Evolutionary conservation across 1,140 invertebrate species (phyloP).

Genomic region (Drosophila grimshawi): DNA sequence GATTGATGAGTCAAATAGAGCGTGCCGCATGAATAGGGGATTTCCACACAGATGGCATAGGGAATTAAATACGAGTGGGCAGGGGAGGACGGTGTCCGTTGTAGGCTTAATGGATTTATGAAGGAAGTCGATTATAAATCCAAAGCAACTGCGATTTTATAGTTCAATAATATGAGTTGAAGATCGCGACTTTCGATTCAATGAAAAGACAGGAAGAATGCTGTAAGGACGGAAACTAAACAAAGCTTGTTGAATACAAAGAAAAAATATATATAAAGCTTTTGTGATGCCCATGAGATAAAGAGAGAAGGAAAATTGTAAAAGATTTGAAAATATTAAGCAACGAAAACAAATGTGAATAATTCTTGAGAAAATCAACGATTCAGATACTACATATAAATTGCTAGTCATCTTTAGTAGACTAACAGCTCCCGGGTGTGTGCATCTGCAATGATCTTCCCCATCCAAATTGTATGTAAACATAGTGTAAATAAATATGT

Average conservation of each 20-base stretch:
- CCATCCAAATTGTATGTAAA: too few species aligned
- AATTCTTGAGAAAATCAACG: too few species aligned
- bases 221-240: slow-evolving; percentile 1
- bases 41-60: slow-evolving; percentile 49
- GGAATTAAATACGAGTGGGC: not conserved
- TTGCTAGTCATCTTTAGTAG: too few species aligned
- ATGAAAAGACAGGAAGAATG: slow-evolving; percentile 27
- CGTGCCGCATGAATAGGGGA: slow-evolving; percentile 73
- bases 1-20: slow-evolving; percentile 76
- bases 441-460: too few species aligned
- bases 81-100: slow-evolving; percentile 6
- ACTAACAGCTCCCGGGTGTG: too few species aligned
- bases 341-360: not conserved
- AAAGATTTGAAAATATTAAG: not conserved
- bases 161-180: slow-evolving; percentile 44
- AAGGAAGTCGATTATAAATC: slow-evolving; percentile 56
- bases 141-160: slow-evolving; percentile 34
- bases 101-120: slow-evolving; percentile 58
- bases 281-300: not conserved
- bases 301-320: not conserved
- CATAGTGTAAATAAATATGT: not conserved
- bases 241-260: slow-evolving; percentile 10
- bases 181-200: not conserved
- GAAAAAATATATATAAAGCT: not conserved
- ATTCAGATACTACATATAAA: too few species aligned